Evolutionary conservation across 2,888 invertebrate genomes (phyloP).

Genomic region (Philhelius pedissequus): DNA sequence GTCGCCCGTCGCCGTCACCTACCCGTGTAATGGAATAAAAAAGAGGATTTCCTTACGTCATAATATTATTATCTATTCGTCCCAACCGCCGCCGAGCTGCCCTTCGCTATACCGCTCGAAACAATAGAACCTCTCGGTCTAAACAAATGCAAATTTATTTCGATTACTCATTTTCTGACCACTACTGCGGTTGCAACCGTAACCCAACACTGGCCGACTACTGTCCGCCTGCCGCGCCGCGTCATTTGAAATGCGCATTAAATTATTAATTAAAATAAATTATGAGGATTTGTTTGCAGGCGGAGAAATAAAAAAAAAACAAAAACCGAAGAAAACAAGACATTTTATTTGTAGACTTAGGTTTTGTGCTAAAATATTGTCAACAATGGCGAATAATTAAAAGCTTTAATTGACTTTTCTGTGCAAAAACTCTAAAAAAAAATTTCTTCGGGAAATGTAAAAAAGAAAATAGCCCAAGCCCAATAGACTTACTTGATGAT

Average conservation of each 20-base stretch:
- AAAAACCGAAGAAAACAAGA: not conserved
- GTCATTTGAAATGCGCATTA: constrained; percentile 23
- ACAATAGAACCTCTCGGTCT: constrained; percentile 10
- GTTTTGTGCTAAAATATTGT: not conserved
- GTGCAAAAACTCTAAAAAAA: no score
- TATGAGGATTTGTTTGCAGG: not conserved
- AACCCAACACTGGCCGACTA: not conserved
- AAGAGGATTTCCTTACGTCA: not conserved
- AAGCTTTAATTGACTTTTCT: no score
- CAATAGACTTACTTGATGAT: no score
- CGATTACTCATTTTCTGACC: constrained; percentile 40
- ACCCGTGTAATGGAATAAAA: constrained; percentile 20
- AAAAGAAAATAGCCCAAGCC: no score
- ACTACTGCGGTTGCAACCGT: not conserved
- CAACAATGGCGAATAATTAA: not conserved
- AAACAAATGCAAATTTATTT: constrained; percentile 60
- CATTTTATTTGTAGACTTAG: not conserved
- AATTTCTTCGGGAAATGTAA: no score
- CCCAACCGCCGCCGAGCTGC: no score
- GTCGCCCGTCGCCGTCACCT: not conserved
- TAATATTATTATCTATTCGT: not conserved
- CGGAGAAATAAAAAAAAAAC: not conserved
- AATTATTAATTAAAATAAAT: constrained; percentile 61
- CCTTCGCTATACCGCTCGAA: not conserved
- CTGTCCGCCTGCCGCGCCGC: no score